Percentiles rank a stretch among this genome's conserved stretches.
These are phyloP conservation scores for Troilus luridus DNA, from an alignment of 2,888 invertebrate genomes.

Conservation along the genomic window DNA sequence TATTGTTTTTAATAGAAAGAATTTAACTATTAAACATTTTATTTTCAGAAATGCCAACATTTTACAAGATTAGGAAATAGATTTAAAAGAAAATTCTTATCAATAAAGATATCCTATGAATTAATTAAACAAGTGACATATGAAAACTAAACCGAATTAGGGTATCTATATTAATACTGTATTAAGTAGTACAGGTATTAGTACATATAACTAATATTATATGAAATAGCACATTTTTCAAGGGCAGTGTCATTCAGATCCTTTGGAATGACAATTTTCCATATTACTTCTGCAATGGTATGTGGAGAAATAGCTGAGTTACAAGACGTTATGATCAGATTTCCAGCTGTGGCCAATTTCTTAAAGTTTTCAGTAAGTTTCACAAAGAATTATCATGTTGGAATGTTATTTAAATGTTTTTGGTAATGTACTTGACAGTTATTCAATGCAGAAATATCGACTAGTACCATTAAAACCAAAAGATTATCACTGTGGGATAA, in stretches of 20 bases:
- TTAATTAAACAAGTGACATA: background rate
- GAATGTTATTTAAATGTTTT: too few species aligned
- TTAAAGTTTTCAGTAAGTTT: too few species aligned
- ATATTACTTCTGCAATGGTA: too few species aligned
- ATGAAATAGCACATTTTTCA: background rate
- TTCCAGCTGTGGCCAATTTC: too few species aligned
- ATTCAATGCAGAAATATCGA: too few species aligned
- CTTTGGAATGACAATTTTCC: too few species aligned
- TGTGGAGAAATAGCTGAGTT: too few species aligned
- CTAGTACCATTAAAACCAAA: too few species aligned
- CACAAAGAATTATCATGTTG: too few species aligned
- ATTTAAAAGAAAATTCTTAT: background rate
- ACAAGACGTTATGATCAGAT: too few species aligned
- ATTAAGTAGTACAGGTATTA: background rate
- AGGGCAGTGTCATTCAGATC: background rate
- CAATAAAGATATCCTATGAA: background rate
- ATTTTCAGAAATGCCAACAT: slow-evolving; percentile 48
- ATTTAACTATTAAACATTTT: slow-evolving; percentile 35
- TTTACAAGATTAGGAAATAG: slow-evolving; percentile 8
- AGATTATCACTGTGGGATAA: too few species aligned
- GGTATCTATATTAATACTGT: background rate
- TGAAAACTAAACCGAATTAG: background rate
- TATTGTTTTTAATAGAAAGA: background rate
- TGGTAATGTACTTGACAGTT: too few species aligned
- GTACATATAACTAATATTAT: background rate